Conservation (phyloP, 2,888 invertebrate genomes). For the Asteroscopus sphinx region DNA sequence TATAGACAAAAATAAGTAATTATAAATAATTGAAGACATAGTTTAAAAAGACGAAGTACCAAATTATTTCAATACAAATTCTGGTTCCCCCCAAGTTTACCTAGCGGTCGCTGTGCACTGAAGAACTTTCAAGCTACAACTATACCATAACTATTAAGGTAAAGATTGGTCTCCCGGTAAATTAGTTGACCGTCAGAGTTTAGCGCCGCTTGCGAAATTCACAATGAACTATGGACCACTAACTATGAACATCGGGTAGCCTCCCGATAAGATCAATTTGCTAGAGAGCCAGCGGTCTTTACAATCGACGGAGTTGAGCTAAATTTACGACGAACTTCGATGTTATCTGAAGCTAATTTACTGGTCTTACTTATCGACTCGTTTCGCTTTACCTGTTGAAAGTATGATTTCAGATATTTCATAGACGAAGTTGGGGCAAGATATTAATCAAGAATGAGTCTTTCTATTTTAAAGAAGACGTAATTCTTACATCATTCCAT, state of each 20-base stretch:
- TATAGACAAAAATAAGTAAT: not conserved
- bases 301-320: conserved; percentile 64
- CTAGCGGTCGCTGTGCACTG: conserved; percentile 28
- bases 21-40: conserved; percentile 16
- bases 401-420: conserved; percentile 46
- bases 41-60: conserved; percentile 21
- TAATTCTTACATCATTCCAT: not conserved
- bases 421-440: conserved; percentile 9
- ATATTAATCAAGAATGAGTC: conserved; percentile 18
- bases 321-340: conserved; percentile 68
- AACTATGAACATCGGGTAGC: conserved; percentile 75
- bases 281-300: conserved; percentile 64
- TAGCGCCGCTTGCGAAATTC: conserved; percentile 67
- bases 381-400: conserved; percentile 65
- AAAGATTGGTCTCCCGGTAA: conserved; percentile 75
- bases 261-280: conserved; percentile 77
- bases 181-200: conserved; percentile 77
- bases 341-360: conserved; percentile 71
- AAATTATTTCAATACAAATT: conserved; percentile 51
- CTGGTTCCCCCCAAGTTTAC: conserved; percentile 50
- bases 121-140: conserved; percentile 55
- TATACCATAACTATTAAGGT: conserved; percentile 63
- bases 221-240: conserved; percentile 75
- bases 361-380: conserved; percentile 56
- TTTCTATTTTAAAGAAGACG: not conserved